Conservation (phyloP, 2,797 vertebrate genomes). For the Pterois miles region DNA sequence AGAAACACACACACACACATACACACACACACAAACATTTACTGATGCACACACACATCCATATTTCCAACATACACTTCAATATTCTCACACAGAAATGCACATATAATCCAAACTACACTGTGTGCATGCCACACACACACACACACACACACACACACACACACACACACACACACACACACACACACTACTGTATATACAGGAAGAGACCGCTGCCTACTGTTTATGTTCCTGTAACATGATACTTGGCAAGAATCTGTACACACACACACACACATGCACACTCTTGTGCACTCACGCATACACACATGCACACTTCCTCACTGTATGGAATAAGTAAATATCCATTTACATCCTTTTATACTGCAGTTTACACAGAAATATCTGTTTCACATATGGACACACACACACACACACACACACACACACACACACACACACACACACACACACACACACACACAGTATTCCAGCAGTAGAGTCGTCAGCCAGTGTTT, state of each 20-base stretch:
- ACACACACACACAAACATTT: slow-evolving; percentile 2
- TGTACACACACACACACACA: slow-evolving; percentile 22
- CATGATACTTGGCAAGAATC: slow-evolving; percentile 62
- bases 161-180: slow-evolving; percentile 36
- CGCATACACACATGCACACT: slow-evolving; percentile 48
- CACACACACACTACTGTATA: slow-evolving; percentile 51
- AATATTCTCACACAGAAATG: slow-evolving; percentile 13
- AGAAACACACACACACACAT: slow-evolving; percentile 12
- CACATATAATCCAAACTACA: slow-evolving; percentile 25
- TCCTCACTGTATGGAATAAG: slow-evolving; percentile 59
- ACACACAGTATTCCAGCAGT: slow-evolving; percentile 8
- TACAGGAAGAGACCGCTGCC: slow-evolving; percentile 68
- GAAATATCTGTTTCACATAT: slow-evolving; percentile 49
- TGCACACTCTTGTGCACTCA: slow-evolving; percentile 14
- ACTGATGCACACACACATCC: not conserved
- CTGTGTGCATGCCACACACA: slow-evolving; percentile 16
- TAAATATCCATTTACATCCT: slow-evolving; percentile 68
- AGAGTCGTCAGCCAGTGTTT: slow-evolving; percentile 57
- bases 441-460: slow-evolving; percentile 13
- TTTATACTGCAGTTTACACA: slow-evolving; percentile 57
- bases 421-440: slow-evolving; percentile 5
- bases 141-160: slow-evolving; percentile 25
- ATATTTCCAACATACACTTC: not conserved
- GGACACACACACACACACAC: not conserved
- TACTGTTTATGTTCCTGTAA: slow-evolving; percentile 78